Evolutionary conservation across 2,113 vertebrate species (phyloP).

Genomic region (Hirundichthys speculiger): DNA sequence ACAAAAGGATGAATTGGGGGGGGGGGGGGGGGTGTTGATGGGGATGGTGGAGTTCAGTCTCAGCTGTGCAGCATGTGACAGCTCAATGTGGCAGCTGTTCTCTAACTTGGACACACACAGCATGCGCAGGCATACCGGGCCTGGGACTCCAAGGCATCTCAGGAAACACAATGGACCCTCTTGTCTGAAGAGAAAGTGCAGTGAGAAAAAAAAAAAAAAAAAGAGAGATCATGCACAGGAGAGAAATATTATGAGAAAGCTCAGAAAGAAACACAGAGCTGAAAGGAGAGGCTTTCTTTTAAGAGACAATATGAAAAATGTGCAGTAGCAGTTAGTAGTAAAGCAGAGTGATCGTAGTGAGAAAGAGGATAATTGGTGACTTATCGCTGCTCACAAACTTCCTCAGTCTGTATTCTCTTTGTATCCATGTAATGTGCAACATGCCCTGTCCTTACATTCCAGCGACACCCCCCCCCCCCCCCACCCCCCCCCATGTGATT

Average conservation of each 20-base stretch:
- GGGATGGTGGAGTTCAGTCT: slow-evolving; percentile 38
- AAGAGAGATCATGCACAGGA: slow-evolving; percentile 25
- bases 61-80: slow-evolving; percentile 78
- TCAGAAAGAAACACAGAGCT: slow-evolving; percentile 10
- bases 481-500: slow-evolving; percentile 23
- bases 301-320: slow-evolving; percentile 30
- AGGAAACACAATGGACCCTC: slow-evolving; percentile 73
- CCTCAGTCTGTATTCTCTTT: slow-evolving; percentile 33
- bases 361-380: slow-evolving; percentile 16
- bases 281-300: slow-evolving; percentile 17
- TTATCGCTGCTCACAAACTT: slow-evolving; percentile 29
- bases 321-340: slow-evolving; percentile 3
- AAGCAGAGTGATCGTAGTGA: not conserved
- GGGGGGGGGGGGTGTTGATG: slow-evolving; percentile 20
- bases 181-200: slow-evolving; percentile 66
- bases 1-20: no score
- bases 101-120: slow-evolving; percentile 61
- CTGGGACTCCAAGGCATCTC: slow-evolving; percentile 70
- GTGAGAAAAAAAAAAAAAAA: slow-evolving; percentile 41
- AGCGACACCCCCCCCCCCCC: slow-evolving; percentile 4
- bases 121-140: slow-evolving; percentile 57
- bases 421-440: slow-evolving; percentile 49
- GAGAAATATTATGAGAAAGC: slow-evolving; percentile 21
- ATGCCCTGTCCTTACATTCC: slow-evolving; percentile 37
- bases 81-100: slow-evolving; percentile 81